Evolutionary conservation across 2,113 vertebrate genomes (phyloP).

Genomic region (Plotosus lineatus): DNA sequence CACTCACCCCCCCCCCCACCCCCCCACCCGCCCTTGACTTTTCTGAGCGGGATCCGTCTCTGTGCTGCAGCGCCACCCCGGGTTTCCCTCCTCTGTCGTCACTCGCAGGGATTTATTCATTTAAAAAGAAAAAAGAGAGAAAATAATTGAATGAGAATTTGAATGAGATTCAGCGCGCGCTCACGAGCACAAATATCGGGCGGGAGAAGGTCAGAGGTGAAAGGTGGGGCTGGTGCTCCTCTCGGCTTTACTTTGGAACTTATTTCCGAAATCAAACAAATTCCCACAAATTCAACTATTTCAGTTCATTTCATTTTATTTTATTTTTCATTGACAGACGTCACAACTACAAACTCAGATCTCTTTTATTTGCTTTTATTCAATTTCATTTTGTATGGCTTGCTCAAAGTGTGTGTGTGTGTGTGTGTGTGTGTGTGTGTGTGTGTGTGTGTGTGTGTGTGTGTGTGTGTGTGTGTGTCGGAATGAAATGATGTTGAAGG

Average conservation of each 20-base stretch:
- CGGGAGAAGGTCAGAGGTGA: neutral
- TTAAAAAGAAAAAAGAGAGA: neutral
- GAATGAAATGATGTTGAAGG: neutral
- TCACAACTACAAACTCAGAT: neutral
- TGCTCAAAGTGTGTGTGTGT: no score
- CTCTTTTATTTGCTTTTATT: neutral
- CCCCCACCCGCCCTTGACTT: no score
- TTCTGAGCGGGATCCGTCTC: constrained; percentile 13
- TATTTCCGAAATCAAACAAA: constrained; percentile 10
- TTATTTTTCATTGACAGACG: neutral
- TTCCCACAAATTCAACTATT: neutral
- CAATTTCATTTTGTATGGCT: neutral
- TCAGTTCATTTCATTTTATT: neutral
- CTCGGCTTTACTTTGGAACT: neutral
- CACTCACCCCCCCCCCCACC: no score
- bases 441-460: no score
- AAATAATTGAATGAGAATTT: neutral
- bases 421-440: no score
- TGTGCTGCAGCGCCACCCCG: constrained; percentile 4
- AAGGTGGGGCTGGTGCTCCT: neutral
- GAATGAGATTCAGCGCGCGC: neutral
- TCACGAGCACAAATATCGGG: neutral
- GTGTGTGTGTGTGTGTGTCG: no score
- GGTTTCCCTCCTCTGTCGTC: constrained; percentile 1
- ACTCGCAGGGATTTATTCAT: neutral